A percentile compares a stretch with the other conserved stretches of the same genome.
Evolutionary conservation across 2,888 invertebrate genomes (phyloP).

Genomic region (Halocaridina rubra): DNA sequence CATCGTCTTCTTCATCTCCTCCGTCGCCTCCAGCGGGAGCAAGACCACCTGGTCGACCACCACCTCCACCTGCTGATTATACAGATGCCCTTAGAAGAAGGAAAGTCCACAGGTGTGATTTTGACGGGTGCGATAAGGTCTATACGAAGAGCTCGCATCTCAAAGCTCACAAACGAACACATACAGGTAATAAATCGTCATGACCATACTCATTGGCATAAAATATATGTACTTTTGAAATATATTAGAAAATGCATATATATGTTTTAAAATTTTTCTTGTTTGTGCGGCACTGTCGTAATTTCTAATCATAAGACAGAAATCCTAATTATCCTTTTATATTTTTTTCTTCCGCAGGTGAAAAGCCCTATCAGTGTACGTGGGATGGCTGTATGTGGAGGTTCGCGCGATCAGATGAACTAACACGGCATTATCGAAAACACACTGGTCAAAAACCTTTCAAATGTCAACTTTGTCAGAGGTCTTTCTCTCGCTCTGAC

Average conservation of each 20-base stretch:
- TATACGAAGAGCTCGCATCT: constrained; percentile 94
- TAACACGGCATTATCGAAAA: constrained; percentile 91
- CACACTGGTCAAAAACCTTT: constrained; percentile 95
- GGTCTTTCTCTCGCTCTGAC: constrained; percentile 91
- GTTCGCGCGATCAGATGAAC: constrained; percentile 92
- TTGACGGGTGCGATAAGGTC: constrained; percentile 90
- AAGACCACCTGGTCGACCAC: constrained; percentile 47
- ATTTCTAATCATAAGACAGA: too few species aligned
- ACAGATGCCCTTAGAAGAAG: constrained; percentile 67
- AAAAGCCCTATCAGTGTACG: constrained; percentile 91
- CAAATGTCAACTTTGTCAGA: constrained; percentile 87
- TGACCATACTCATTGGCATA: too few species aligned
- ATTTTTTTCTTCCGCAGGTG: constrained; percentile 75
- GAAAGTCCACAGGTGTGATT: constrained; percentile 89
- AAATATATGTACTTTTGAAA: too few species aligned
- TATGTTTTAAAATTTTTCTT: too few species aligned
- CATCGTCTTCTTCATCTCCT: constrained; percentile 59
- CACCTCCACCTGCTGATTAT: constrained; percentile 56
- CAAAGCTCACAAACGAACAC: constrained; percentile 92
- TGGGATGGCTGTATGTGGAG: constrained; percentile 97
- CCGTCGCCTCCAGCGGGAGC: constrained; percentile 49
- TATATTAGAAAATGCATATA: too few species aligned
- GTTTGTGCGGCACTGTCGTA: too few species aligned
- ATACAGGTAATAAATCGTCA: constrained; percentile 85
- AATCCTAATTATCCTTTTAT: too few species aligned